Evolutionary conservation across 1,140 invertebrate species (phyloP), one percentile per base, ranked within the genome.

Genomic region (Drosophila azteca): DNA sequence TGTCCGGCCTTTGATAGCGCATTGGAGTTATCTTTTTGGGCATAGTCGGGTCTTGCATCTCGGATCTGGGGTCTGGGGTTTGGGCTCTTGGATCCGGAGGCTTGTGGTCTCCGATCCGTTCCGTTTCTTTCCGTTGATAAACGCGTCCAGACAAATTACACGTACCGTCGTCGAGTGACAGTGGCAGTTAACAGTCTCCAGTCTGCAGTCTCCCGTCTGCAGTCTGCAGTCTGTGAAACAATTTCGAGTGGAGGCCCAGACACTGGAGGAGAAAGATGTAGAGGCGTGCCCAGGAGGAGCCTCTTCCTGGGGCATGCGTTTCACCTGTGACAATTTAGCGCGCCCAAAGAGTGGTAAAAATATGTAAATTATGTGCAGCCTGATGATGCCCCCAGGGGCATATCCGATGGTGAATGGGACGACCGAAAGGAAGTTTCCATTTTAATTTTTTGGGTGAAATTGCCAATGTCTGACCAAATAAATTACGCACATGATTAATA

Each of bases 401-500:
- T 24, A 24, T 24, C 24, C 24, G 24, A 24, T 5, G 24, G 4
- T 5, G 24, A 26, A 6, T 53, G 59, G 53, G 17, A 48, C 11
- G 17, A 48, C 11, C 59, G 46, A 77, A 62, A 67, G 74, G 51
- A 77, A 88, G 77, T 85, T 82, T 85, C 78, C 78, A 82, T 85
- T 87, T 31, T 31, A 31, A 31, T 9, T 83, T 31, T 7, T 69
- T 69, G 68, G 83, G 83, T 77, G 83, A 88, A 88, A 88, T 88
- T 88, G 79, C 50, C 71, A 63, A 66, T 64, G 70, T 77, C 79
- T 87, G 83, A 81, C 83, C 83, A 88, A 88, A 88, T 88, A 88
- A 88, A 88, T 88, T 88, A 88, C 83, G 72, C 79, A 79, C 76
- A 88, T 88, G 84, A 88, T 88, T 88, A 88, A 88, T 88, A 88